Evolutionary conservation across 2,888 invertebrate species (phyloP).

Genomic region (Morpho deidamia): DNA sequence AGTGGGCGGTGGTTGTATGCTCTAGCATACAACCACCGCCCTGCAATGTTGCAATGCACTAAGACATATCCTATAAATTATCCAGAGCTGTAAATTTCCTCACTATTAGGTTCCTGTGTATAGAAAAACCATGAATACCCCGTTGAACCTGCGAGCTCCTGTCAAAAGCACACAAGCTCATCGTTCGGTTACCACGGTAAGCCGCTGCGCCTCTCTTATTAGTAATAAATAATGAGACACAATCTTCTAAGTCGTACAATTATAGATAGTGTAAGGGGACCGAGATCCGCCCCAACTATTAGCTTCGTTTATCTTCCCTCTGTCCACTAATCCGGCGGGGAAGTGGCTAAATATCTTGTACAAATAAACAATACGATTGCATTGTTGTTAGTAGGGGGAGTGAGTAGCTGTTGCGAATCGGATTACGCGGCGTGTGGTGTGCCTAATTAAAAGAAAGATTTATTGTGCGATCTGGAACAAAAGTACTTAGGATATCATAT

Average conservation of each 20-base stretch:
- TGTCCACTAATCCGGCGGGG: constrained; percentile 71
- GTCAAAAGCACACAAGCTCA: too few relatives aligned
- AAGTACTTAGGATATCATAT: constrained; percentile 10
- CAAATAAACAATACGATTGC: constrained; percentile 73
- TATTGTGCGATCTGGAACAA: constrained; percentile 31
- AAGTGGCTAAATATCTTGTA: constrained; percentile 78
- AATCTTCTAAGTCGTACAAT: constrained; percentile 54
- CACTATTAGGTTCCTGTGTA: too few relatives aligned
- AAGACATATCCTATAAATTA: too few relatives aligned
- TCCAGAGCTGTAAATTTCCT: too few relatives aligned
- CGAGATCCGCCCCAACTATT: constrained; percentile 65
- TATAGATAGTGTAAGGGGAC: constrained; percentile 45
- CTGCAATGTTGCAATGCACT: too few relatives aligned
- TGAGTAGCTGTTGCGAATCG: constrained; percentile 59
- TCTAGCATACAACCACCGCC: too few relatives aligned
- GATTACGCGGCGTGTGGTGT: constrained; percentile 63
- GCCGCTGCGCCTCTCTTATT: constrained; percentile 3
- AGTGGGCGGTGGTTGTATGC: too few relatives aligned
- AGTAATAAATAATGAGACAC: constrained; percentile 23
- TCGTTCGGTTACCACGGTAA: too few relatives aligned
- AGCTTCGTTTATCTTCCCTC: constrained; percentile 66
- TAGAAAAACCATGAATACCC: too few relatives aligned
- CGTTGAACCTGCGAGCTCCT: too few relatives aligned
- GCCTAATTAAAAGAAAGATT: constrained; percentile 56
- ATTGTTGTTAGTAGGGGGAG: constrained; percentile 66